These are phyloP conservation scores for Gyps fulvus DNA, from an alignment of 2,113 vertebrate species.

Conservation along the genomic window DNA sequence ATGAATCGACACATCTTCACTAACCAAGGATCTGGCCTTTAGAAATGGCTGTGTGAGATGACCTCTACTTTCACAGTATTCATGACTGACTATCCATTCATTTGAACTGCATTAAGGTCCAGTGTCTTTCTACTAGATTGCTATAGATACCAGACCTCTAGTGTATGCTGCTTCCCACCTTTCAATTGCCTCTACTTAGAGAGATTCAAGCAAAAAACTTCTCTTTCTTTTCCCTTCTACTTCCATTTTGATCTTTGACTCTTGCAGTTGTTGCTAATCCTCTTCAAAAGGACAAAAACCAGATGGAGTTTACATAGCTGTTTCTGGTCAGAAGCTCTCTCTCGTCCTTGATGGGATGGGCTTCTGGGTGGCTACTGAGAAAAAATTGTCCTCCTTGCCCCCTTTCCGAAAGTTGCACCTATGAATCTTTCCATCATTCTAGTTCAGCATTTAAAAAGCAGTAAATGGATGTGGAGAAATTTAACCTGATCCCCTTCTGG, in stretches of 20 bases:
- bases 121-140: background rate
- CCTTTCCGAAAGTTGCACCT: background rate
- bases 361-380: background rate
- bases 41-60: background rate
- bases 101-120: background rate
- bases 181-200: background rate
- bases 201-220: background rate
- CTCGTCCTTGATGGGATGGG: background rate
- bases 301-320: background rate
- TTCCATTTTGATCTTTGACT: background rate
- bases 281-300: background rate
- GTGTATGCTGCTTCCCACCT: background rate
- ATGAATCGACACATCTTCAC: background rate
- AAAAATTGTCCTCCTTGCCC: background rate
- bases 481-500: background rate
- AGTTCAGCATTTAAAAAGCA: background rate
- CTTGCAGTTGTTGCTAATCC: background rate
- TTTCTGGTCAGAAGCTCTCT: background rate
- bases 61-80: background rate
- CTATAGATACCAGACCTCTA: background rate
- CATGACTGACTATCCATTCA: background rate
- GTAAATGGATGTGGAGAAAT: background rate
- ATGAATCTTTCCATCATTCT: background rate
- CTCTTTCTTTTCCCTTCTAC: background rate
- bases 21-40: background rate